Percentiles rank a stretch among this genome's conserved stretches.
Conservation (phyloP, 1,140 invertebrate species). For the Pomacea maculata region DNA sequence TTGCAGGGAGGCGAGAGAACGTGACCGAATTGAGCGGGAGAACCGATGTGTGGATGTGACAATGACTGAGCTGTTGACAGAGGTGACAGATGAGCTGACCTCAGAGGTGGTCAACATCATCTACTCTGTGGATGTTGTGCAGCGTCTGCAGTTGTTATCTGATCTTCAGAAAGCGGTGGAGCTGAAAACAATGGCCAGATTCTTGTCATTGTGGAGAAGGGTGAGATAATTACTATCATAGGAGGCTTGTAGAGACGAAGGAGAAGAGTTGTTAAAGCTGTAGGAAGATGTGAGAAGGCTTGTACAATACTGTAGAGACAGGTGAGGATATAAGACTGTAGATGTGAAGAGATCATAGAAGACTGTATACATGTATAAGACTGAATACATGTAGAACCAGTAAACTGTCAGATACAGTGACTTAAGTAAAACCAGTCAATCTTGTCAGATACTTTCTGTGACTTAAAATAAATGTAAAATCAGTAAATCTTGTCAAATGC, state of each 20-base stretch:
- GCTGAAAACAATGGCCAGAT: conserved; percentile 35
- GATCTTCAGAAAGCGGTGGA: conserved; percentile 45
- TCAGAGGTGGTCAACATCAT: conserved; percentile 43
- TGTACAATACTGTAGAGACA: neutral
- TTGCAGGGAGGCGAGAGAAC: conserved; percentile 23
- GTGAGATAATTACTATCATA: neutral
- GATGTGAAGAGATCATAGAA: too few relatives aligned
- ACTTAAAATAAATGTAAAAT: too few relatives aligned
- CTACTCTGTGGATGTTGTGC: conserved; percentile 52
- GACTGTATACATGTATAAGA: too few relatives aligned
- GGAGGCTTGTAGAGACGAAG: neutral
- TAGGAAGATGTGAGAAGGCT: neutral
- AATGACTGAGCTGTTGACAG: conserved; percentile 32
- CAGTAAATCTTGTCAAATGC: too few relatives aligned
- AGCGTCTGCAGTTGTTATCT: conserved; percentile 48
- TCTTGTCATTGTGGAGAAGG: conserved; percentile 48
- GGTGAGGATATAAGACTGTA: too few relatives aligned
- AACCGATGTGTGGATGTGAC: conserved; percentile 31
- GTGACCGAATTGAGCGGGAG: conserved; percentile 22
- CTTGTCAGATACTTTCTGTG: too few relatives aligned
- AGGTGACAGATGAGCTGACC: conserved; percentile 36
- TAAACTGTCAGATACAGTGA: too few relatives aligned
- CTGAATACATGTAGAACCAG: too few relatives aligned
- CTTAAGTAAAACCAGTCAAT: too few relatives aligned
- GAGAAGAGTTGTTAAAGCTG: neutral